A percentile compares a stretch with the other conserved stretches of the same genome.
Conservation (phyloP, 2,113 vertebrate genomes). For the Albula goreensis region DNA sequence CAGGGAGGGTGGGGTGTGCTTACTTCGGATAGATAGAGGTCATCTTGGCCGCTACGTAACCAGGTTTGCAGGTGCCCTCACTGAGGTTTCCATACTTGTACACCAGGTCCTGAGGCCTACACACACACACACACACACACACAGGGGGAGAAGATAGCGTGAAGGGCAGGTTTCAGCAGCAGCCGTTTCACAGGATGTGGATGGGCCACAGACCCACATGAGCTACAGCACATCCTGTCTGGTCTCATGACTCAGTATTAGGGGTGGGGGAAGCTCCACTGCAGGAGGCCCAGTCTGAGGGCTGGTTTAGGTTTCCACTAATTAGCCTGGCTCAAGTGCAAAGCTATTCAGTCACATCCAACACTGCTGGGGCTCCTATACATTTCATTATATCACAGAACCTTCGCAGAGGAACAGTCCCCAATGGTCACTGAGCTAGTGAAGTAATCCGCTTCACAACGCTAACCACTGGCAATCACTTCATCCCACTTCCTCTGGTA, state of each 20-base stretch:
- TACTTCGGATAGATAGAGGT: conserved; percentile 92
- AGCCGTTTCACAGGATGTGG: neutral
- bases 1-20: conserved; percentile 48
- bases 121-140: conserved; percentile 30
- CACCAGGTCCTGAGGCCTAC: conserved; percentile 81
- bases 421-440: too few species aligned
- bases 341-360: too few species aligned
- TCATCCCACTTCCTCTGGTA: too few species aligned
- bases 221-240: neutral
- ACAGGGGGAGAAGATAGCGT: neutral
- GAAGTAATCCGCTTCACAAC: too few species aligned
- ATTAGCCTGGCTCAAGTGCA: too few species aligned
- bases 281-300: too few species aligned
- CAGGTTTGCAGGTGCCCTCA: conserved; percentile 86
- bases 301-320: too few species aligned
- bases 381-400: too few species aligned
- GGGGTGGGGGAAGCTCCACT: too few species aligned
- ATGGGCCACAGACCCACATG: neutral
- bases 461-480: too few species aligned
- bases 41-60: conserved; percentile 91
- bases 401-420: too few species aligned
- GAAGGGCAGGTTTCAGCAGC: neutral
- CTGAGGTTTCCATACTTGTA: conserved; percentile 91
- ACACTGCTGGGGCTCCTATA: too few species aligned
- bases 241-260: neutral